phyloP scores from a whole-genome alignment of 1,140 invertebrate genomes.

The Steinernema feltiae region DNA sequence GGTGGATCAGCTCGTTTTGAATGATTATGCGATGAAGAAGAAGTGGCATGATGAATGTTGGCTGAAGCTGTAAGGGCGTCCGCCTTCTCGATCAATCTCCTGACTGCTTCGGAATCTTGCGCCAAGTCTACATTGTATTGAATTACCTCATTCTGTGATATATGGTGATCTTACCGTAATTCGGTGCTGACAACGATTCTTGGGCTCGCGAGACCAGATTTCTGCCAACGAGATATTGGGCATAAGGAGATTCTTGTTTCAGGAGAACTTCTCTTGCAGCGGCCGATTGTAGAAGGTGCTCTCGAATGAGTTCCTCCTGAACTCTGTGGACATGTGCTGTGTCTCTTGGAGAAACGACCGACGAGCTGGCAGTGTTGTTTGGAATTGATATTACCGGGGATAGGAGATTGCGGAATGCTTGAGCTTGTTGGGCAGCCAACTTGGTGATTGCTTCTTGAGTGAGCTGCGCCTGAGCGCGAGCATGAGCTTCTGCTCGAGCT shows the following conservation, averaged over 20 bases:
- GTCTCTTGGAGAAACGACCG: not conserved
- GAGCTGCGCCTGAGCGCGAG: not conserved
- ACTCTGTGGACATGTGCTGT: not conserved
- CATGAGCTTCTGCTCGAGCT: not conserved
- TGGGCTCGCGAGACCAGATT: not conserved
- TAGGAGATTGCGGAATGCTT: not conserved
- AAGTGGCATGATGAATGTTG: not conserved
- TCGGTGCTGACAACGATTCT: not conserved
- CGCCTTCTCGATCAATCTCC: not conserved
- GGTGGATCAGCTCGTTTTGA: not conserved
- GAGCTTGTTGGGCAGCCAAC: not conserved
- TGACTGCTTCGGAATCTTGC: not conserved
- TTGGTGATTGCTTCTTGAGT: not conserved
- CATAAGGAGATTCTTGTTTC: not conserved
- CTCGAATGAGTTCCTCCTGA: not conserved
- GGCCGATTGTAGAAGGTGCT: not conserved
- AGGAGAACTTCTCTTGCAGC: not conserved
- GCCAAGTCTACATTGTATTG: not conserved
- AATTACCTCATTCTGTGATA: too few species aligned
- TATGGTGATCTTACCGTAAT: not conserved
- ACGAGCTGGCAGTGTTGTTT: not conserved
- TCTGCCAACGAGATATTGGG: not conserved
- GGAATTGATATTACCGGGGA: not conserved
- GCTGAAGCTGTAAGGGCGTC: not conserved
- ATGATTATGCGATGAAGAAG: not conserved